These are phyloP conservation scores for Ceraclea dissimilis DNA, from an alignment of 2,888 invertebrate genomes.

Conservation along the genomic window DNA sequence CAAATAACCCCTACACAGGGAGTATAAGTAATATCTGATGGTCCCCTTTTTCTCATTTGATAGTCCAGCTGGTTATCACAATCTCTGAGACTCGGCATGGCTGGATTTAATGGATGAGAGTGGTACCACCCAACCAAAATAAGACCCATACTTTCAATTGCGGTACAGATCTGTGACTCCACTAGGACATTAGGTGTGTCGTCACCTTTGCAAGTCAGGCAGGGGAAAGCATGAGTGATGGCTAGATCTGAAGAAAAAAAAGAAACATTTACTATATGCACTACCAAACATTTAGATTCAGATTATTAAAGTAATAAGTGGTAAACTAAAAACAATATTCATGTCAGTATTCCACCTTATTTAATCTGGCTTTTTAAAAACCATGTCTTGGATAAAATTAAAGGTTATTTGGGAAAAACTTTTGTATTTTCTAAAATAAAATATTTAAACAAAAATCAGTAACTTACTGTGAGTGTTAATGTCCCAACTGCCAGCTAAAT, in stretches of 20 bases:
- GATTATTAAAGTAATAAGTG: not conserved
- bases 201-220: slow-evolving; percentile 74
- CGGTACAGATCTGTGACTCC: slow-evolving; percentile 74
- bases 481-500: slow-evolving; percentile 93
- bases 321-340: not conserved
- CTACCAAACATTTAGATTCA: not conserved
- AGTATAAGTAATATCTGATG: slow-evolving; percentile 83
- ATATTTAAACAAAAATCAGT: too few species aligned
- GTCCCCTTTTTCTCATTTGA: slow-evolving; percentile 90
- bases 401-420: too few species aligned
- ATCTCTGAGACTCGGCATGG: slow-evolving; percentile 81
- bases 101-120: slow-evolving; percentile 82
- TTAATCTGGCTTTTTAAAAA: too few species aligned
- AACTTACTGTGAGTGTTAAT: slow-evolving; percentile 84
- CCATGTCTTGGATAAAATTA: too few species aligned
- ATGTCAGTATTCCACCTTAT: not conserved
- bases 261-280: not conserved
- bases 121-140: slow-evolving; percentile 93
- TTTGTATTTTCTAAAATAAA: too few species aligned
- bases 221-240: slow-evolving; percentile 84
- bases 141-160: slow-evolving; percentile 74
- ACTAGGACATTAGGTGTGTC: slow-evolving; percentile 66
- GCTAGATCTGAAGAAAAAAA: slow-evolving; percentile 60
- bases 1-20: slow-evolving; percentile 90
- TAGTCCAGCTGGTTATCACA: slow-evolving; percentile 91